These are phyloP conservation scores for Ciconia nigra DNA, from an alignment of 2,797 vertebrate species.

Conservation along the genomic window DNA sequence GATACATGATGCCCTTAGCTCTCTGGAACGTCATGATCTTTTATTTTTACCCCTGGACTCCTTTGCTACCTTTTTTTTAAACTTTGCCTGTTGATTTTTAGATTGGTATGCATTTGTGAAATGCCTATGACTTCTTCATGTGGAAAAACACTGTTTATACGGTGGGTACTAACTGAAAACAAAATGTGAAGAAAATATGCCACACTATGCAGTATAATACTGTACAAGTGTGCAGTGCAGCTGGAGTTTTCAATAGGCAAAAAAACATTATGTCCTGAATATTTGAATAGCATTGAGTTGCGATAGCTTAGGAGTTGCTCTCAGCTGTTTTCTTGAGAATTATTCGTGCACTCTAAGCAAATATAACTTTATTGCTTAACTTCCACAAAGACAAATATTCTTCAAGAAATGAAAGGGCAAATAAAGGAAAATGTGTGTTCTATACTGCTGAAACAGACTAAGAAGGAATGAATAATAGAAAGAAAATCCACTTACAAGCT, in stretches of 20 bases:
- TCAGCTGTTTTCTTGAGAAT: neutral
- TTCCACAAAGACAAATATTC: constrained; percentile 41
- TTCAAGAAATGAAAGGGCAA: constrained; percentile 11
- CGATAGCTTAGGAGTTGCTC: neutral
- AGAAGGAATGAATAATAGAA: neutral
- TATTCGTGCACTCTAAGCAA: constrained; percentile 4
- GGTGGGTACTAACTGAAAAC: neutral
- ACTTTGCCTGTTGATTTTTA: neutral
- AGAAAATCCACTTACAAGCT: constrained; percentile 39
- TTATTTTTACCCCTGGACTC: neutral
- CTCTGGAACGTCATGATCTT: neutral
- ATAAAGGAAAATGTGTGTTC: neutral
- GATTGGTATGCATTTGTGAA: neutral
- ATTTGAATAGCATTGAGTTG: neutral
- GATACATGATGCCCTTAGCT: neutral
- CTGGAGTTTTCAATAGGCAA: neutral
- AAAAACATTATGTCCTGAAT: neutral
- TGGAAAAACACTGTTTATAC: neutral
- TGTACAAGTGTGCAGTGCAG: neutral
- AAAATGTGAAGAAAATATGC: neutral
- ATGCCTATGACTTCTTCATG: neutral
- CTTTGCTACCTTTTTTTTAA: neutral
- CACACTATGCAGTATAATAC: neutral
- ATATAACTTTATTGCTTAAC: constrained; percentile 25
- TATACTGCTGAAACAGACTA: neutral